These are phyloP conservation scores for Tanypteryx hageni DNA, from an alignment of 2,888 invertebrate genomes.

Conservation along the genomic window DNA sequence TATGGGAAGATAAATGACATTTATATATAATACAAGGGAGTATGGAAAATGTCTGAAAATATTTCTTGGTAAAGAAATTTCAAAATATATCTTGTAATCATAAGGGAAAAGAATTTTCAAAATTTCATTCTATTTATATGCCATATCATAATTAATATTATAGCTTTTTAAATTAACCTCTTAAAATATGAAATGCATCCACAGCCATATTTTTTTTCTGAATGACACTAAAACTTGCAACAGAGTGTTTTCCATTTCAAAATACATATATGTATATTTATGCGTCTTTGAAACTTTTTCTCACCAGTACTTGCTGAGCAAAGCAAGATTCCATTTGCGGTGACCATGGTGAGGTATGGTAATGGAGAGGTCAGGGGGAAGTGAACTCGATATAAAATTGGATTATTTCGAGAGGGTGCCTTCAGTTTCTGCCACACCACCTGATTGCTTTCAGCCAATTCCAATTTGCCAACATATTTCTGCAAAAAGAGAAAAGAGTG, in stretches of 20 bases:
- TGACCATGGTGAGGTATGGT: constrained; percentile 10
- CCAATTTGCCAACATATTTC: constrained; percentile 55
- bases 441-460: constrained; percentile 39
- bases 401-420: not conserved
- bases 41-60: no score
- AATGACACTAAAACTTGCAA: no score
- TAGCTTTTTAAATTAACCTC: not conserved
- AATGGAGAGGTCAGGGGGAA: not conserved
- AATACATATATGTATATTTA: no score
- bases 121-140: no score
- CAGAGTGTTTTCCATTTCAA: no score
- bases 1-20: no score
- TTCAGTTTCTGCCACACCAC: constrained; percentile 7
- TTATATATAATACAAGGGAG: no score
- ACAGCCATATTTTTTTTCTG: no score
- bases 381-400: constrained; percentile 23
- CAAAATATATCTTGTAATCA: no score
- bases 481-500: not conserved
- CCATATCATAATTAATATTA: no score
- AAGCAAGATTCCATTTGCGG: not conserved
- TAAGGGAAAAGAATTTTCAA: no score
- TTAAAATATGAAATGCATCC: not conserved
- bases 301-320: constrained; percentile 25
- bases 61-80: no score
- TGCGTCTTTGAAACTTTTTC: not conserved